Evolutionary conservation across 2,797 vertebrate species (phyloP), one percentile per base, ranked within the genome.

Genomic region (Girardinus metallicus): DNA sequence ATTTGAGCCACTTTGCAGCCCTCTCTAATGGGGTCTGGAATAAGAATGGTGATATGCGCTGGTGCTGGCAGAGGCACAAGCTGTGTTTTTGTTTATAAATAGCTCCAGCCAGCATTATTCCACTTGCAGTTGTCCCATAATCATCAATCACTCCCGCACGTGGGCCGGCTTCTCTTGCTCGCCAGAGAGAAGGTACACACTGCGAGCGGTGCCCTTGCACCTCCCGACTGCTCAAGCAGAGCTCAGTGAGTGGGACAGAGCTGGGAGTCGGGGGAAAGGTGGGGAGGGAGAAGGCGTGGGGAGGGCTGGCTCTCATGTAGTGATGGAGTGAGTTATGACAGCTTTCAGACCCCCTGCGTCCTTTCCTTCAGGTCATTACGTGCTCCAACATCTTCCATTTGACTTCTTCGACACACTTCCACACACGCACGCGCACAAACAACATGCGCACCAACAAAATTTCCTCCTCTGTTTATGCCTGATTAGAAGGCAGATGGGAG

Each of bases 21-120:
- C 76, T 87, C 80, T 87, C 85, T 93, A 91, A 93, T 89, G 85
- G 90, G 90, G 85, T 85, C 90, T 87, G 84, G 88, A 88, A 93
- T 94, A 86, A 92, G 90, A 93, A 92, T 85, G 84, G 88, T 89
- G 93, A 94, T 94, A 93, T 83, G 89, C 46, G 80, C 85, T 75
- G 82, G 86, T 78, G 82, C 84, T 95, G 93, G 94, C 93, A 93
- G 81, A 90, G 88, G 92, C 89, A 81, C 85, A 72, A 86, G 86
- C 88, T 66, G 80, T 95, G 92, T 95, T 94, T 95, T 94, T 94
- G 94, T 95, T 96, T 95, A 96, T 96, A 95, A 96, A 96, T 96
- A 95, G 95, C 92, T 88, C 83, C 88, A 91, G 93, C 91, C 89
- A 90, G 92, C 90, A 91, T 95, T 96, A 95, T 95, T 95, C 92